phyloP scores from a whole-genome alignment of 2,797 vertebrate genomes.

The Acanthurus tractus region DNA sequence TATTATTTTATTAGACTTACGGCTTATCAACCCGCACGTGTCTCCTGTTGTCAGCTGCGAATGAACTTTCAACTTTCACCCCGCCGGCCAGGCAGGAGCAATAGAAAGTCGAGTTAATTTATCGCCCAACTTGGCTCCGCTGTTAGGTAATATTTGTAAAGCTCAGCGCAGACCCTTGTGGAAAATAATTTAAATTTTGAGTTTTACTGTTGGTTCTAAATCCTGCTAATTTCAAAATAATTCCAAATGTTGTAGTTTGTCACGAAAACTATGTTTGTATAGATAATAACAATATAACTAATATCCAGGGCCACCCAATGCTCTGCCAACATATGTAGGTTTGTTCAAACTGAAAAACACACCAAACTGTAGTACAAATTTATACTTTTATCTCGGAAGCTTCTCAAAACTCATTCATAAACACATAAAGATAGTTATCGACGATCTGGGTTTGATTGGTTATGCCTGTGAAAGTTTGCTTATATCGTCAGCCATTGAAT shows the following conservation, averaged over 20 bases:
- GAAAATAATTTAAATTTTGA: background rate
- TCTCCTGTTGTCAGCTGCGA: conserved; percentile 51
- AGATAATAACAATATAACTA: background rate
- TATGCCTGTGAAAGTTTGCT: conserved; percentile 74
- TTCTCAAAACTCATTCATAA: background rate
- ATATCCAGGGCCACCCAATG: background rate
- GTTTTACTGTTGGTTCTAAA: accelerated
- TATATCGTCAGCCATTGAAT: conserved; percentile 62
- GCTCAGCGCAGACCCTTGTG: background rate
- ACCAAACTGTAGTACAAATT: accelerated
- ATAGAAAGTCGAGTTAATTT: conserved; percentile 39
- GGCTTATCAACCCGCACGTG: conserved; percentile 69
- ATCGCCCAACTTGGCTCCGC: accelerated
- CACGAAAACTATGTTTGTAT: accelerated
- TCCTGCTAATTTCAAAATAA: background rate
- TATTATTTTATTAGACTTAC: conserved; percentile 22
- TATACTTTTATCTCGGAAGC: background rate
- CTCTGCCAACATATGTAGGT: accelerated
- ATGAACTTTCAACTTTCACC: conserved; percentile 76
- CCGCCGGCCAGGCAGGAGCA: conserved; percentile 66
- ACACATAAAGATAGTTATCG: accelerated
- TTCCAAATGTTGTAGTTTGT: accelerated
- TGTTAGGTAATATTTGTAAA: background rate
- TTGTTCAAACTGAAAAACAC: background rate
- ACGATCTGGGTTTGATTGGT: conserved; percentile 57